These are phyloP conservation scores for Cantharis lateralis DNA, from an alignment of 2,888 invertebrate genomes.

Conservation along the genomic window DNA sequence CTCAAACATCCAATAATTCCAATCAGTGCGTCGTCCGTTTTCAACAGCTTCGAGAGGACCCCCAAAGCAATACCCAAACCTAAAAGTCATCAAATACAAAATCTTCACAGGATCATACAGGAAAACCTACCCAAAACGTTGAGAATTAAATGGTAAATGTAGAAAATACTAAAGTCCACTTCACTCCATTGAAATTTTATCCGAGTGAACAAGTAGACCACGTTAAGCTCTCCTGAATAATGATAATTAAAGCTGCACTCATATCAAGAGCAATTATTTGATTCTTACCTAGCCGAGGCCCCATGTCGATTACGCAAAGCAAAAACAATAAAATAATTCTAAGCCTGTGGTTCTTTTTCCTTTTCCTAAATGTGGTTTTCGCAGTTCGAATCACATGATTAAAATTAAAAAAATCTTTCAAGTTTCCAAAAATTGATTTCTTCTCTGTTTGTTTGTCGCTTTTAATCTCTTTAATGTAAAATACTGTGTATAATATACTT, in stretches of 20 bases:
- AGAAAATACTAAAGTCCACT: constrained; percentile 50
- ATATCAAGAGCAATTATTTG: not conserved
- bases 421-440: not conserved
- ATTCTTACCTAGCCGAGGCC: not conserved
- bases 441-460: not conserved
- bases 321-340: not conserved
- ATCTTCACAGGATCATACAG: not conserved
- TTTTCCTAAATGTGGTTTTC: not conserved
- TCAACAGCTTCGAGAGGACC: constrained; percentile 46
- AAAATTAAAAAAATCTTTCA: not conserved
- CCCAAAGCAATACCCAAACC: constrained; percentile 43
- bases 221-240: not conserved
- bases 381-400: not conserved
- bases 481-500: not conserved
- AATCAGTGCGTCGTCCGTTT: constrained; percentile 49
- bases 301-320: not conserved
- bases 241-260: not conserved
- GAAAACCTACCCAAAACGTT: constrained; percentile 41
- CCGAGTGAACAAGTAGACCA: not conserved
- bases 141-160: constrained; percentile 77
- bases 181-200: not conserved
- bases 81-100: not conserved
- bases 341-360: not conserved
- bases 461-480: not conserved
- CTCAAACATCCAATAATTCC: constrained; percentile 50